Evolutionary conservation across 2,113 vertebrate genomes (phyloP), one percentile per base, ranked within the genome.

Genomic region (Microcebus murinus): DNA sequence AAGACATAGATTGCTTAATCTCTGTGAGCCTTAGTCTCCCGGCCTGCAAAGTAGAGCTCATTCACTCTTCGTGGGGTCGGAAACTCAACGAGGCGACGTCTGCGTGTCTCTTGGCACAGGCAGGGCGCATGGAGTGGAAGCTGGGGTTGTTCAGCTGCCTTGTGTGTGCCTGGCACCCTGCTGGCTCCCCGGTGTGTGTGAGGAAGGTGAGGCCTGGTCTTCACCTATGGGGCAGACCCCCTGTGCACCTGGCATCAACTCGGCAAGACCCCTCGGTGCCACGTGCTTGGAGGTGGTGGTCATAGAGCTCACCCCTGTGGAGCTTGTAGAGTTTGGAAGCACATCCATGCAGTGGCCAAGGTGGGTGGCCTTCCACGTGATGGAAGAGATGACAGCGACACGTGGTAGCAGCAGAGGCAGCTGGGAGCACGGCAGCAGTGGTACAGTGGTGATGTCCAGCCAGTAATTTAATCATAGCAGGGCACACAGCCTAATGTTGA

Each of bases 81-180:
- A n/a, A 63, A 31, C 84, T 45, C 18, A 0, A 4, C 3, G 7
- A 1, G 29, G 9, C 6, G 55, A 50, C 21, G 48, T 29, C 15
- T 17, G 81, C 3, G 0, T 21, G 8, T 65, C 0, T 1, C 21
- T 23, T 0, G 17, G 84, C n/a, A 1, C 8, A 4, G 1, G 79
- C 52, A 27, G 71, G 18, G 18, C 17, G 29, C 39, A 3, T 0
- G 0, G 68, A 23, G n/a, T 3, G 9, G 27, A 15, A 7, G 9
- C 67, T 29, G 4, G 3, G 34, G 27, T 25, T 31, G 25, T 55
- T 20, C 2, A n/a, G 31, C 48, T 36, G 0, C 5, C 59, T 6
- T 29, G 73, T 85, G 39, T 9, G 63, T 42, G 45, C 25, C 36
- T 10, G 0, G 42, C 45, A 29, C 52, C 1, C 13, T 2, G 65